Base-by-base conservation (phyloP, 2,888 invertebrate species). In the Drosophila trichaetosa region DNA sequence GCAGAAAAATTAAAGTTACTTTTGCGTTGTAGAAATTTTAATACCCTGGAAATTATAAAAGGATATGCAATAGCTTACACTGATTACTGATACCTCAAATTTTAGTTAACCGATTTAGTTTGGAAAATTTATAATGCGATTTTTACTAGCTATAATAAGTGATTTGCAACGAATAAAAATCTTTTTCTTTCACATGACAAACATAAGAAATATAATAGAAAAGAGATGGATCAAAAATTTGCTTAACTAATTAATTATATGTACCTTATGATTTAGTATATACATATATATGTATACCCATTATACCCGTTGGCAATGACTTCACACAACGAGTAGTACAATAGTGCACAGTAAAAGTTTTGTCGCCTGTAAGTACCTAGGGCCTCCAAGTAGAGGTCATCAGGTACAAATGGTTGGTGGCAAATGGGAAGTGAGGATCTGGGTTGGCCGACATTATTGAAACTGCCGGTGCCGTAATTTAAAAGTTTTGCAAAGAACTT, bases 391-490 rank as follows among this genome's bases (percentile, higher is more conserved):
- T 42, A 34, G 63, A 63, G 72, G 63, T 63, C 72, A 64, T 52
- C 73, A 65, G 56, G 58, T 46, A 34, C 33, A 27, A 46, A 61
- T 10, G 11, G 24, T 2, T 34, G 53, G 51, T 49, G 46, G 64
- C 54, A 67, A 61, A 42, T 42, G 46, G 46, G 21, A 16, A 48
- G 53, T 4, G 48, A 7, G 27, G 10, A 29, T 13, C 8, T 33
- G 31, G 21, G 61, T 40, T 68, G 68, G 71, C 66, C 63, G 66
- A 77, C 72, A 82, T 82, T 85, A 87, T 89, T 82, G 87, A 82
- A 86, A 87, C 82, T 84, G 82, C 76, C 62, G 76, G 83, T 64
- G 73, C 89, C 84, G 89, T 87, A 87, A 87, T 87, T 87, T 87
- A 76, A 89, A 87, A 87, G 82, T 87, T 87, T 76, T 73, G 40